Percentiles rank a stretch among this genome's conserved stretches.
Conservation (phyloP, 2,113 vertebrate species). For the Gavialis gangeticus region DNA sequence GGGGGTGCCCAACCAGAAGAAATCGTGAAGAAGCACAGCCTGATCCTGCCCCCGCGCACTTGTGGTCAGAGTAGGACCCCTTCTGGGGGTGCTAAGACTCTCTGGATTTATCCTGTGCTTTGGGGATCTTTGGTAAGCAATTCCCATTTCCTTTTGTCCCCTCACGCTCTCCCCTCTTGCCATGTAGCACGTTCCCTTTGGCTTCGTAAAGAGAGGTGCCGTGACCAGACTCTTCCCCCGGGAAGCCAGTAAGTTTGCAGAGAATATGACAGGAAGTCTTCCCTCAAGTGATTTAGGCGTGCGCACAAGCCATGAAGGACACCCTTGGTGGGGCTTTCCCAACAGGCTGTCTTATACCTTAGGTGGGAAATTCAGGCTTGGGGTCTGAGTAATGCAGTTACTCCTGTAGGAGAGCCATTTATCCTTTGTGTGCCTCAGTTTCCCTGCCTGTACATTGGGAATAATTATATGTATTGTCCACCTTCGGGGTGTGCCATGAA, state of each 20-base stretch:
- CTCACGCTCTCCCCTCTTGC: no score
- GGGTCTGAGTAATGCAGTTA: no score
- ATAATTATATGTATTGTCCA: background rate
- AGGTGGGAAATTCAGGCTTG: no score
- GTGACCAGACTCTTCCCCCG: background rate
- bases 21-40: background rate
- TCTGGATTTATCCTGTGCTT: no score
- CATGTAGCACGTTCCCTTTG: background rate
- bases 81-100: background rate
- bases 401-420: background rate
- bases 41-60: background rate
- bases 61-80: background rate
- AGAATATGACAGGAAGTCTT: no score
- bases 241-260: background rate
- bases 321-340: background rate
- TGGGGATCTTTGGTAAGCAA: no score
- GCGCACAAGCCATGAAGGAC: accelerated
- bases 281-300: accelerated
- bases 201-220: no score
- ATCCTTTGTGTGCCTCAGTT: background rate
- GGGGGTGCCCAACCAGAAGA: background rate
- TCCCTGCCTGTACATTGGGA: background rate
- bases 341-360: background rate
- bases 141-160: no score
- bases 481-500: background rate